Percentiles rank a stretch among this genome's conserved stretches.
These are phyloP conservation scores for Blastomussa wellsi DNA, from an alignment of 92 coral and sea anemone species.

Conservation along the genomic window DNA sequence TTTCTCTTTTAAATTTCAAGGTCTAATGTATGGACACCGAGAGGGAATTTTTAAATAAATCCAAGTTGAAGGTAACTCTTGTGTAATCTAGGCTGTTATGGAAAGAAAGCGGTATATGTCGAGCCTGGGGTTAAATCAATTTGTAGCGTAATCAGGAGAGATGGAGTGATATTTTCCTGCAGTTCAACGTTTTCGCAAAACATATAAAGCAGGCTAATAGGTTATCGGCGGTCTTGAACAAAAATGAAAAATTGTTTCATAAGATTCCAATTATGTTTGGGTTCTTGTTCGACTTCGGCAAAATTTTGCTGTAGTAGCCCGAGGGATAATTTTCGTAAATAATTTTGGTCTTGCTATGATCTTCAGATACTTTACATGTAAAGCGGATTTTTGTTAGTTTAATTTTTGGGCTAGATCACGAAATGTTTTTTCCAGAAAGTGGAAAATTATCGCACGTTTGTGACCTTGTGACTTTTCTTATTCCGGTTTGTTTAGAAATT, in stretches of 20 bases:
- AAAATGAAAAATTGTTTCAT: too few species aligned
- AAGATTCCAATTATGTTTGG: too few species aligned
- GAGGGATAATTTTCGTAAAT: not conserved
- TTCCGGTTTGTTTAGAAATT: not conserved
- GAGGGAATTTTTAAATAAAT: not conserved
- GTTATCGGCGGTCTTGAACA: too few species aligned
- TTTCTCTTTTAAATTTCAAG: not conserved
- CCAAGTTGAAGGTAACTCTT: not conserved
- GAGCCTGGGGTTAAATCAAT: too few species aligned
- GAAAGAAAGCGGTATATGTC: too few species aligned
- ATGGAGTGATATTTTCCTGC: too few species aligned
- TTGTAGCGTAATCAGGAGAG: too few species aligned
- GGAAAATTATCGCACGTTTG: not conserved
- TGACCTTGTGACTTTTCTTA: not conserved
- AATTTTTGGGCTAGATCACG: not conserved
- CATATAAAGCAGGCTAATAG: too few species aligned
- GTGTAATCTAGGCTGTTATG: too few species aligned
- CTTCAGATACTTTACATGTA: not conserved
- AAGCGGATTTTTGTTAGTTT: not conserved
- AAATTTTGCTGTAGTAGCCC: not conserved
- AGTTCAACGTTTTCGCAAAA: too few species aligned
- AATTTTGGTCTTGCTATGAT: not conserved
- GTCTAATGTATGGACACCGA: not conserved
- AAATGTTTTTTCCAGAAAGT: not conserved
- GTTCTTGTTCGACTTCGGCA: not conserved